These are phyloP conservation scores for Bothrops alternatus DNA, from an alignment of 2,797 vertebrate genomes.

Conservation along the genomic window DNA sequence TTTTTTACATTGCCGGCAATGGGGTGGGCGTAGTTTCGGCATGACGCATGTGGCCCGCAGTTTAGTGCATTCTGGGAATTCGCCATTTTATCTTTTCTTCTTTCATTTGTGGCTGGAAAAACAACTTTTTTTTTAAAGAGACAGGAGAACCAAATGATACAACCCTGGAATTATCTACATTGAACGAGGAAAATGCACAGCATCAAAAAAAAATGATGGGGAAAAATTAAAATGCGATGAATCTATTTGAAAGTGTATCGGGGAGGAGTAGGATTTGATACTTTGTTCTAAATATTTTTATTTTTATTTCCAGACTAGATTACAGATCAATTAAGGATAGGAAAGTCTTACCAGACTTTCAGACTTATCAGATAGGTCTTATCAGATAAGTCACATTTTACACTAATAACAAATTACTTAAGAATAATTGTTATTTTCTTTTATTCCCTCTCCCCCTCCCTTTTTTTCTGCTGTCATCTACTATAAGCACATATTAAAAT, in stretches of 20 bases:
- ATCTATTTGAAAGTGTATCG: background rate
- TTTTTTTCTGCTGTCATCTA: slow-evolving; percentile 50
- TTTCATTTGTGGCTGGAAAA: too few relatives aligned
- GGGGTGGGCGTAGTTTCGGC: too few relatives aligned
- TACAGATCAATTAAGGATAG: background rate
- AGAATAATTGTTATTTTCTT: background rate
- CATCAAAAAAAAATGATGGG: background rate
- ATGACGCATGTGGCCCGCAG: too few relatives aligned
- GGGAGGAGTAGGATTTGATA: background rate
- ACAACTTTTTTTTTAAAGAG: background rate
- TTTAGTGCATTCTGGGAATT: background rate
- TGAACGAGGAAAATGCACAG: background rate
- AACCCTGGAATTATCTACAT: background rate
- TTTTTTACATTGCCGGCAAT: too few relatives aligned
- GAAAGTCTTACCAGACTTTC: background rate
- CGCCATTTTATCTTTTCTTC: background rate
- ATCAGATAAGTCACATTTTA: background rate
- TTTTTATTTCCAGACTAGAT: background rate
- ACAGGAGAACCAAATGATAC: background rate
- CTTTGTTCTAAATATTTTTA: background rate
- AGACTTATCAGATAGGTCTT: background rate
- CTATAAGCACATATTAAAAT: slow-evolving; percentile 65
- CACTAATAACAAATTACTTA: background rate
- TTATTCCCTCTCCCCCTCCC: slow-evolving; percentile 14
- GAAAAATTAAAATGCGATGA: background rate